phyloP scores from a whole-genome alignment of 2,113 vertebrate species.

The Notarius lentiginosus region DNA sequence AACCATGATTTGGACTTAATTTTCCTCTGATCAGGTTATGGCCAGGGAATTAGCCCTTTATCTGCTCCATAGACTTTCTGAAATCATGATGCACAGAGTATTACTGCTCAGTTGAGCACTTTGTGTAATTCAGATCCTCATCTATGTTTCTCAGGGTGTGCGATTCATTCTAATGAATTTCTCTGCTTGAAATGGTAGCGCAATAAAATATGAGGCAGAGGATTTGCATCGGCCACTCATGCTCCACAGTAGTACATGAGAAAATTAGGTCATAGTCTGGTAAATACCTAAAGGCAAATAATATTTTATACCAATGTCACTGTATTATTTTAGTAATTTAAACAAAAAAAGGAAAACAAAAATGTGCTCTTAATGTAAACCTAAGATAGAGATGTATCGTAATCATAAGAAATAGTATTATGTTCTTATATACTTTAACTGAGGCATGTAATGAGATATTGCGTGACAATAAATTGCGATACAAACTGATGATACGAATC shows the following conservation, averaged over 20 bases:
- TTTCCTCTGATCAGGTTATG: not conserved
- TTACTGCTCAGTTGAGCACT: not conserved
- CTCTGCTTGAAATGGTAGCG: not conserved
- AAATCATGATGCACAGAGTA: not conserved
- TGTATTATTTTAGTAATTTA: not conserved
- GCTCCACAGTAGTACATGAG: not conserved
- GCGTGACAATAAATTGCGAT: too few relatives aligned
- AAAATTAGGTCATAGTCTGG: not conserved
- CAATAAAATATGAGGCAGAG: not conserved
- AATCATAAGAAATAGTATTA: not conserved
- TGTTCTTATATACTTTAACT: not conserved
- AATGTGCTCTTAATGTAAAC: too few relatives aligned
- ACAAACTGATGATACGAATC: too few relatives aligned
- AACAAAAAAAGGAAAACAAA: not conserved
- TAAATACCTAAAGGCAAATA: not conserved
- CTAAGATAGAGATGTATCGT: not conserved
- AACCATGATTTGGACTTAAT: not conserved
- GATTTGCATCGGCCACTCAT: not conserved
- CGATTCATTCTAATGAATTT: slow-evolving; percentile 16
- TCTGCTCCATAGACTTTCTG: not conserved
- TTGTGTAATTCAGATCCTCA: not conserved
- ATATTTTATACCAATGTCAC: not conserved
- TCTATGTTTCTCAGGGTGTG: not conserved
- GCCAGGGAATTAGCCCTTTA: not conserved
- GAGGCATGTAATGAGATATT: too few relatives aligned